These are phyloP conservation scores for Hylyphantes graminicola DNA, from an alignment of 1,140 invertebrate genomes.

Conservation along the genomic window DNA sequence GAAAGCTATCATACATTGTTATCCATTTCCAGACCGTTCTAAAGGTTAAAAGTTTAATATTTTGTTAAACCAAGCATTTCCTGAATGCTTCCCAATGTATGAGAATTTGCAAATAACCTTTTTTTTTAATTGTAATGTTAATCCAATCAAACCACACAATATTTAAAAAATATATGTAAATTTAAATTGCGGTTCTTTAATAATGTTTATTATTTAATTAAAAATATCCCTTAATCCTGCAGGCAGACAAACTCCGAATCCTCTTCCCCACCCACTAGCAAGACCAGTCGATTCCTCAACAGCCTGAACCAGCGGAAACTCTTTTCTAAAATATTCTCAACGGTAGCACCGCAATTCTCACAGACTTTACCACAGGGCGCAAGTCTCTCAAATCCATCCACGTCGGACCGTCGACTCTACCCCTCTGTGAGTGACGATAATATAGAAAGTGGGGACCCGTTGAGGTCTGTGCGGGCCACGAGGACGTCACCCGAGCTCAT, in stretches of 20 bases:
- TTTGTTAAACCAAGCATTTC: too few species aligned
- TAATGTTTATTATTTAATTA: too few species aligned
- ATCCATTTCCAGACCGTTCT: too few species aligned
- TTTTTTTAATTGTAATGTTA: too few species aligned
- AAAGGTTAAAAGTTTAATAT: too few species aligned
- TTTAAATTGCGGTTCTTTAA: too few species aligned
- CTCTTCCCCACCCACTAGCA: slow-evolving; percentile 31
- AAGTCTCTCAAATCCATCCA: slow-evolving; percentile 31
- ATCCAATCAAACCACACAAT: background rate
- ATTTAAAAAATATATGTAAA: too few species aligned
- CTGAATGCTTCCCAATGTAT: too few species aligned
- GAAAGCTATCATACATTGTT: too few species aligned
- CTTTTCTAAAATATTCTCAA: slow-evolving; percentile 58
- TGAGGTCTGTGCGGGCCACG: slow-evolving; percentile 27
- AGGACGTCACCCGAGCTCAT: slow-evolving; percentile 33
- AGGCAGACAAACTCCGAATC: slow-evolving; percentile 20
- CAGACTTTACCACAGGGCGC: slow-evolving; percentile 48
- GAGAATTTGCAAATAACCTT: too few species aligned
- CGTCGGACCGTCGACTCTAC: slow-evolving; percentile 28
- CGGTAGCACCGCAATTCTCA: slow-evolving; percentile 56
- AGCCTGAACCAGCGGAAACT: slow-evolving; percentile 53
- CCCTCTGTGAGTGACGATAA: slow-evolving; percentile 55
- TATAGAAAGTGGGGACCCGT: slow-evolving; percentile 47
- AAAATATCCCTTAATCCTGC: background rate
- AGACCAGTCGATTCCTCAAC: slow-evolving; percentile 48